phyloP scores from a whole-genome alignment of 2,113 vertebrate species.

The Eleginops maclovinus region DNA sequence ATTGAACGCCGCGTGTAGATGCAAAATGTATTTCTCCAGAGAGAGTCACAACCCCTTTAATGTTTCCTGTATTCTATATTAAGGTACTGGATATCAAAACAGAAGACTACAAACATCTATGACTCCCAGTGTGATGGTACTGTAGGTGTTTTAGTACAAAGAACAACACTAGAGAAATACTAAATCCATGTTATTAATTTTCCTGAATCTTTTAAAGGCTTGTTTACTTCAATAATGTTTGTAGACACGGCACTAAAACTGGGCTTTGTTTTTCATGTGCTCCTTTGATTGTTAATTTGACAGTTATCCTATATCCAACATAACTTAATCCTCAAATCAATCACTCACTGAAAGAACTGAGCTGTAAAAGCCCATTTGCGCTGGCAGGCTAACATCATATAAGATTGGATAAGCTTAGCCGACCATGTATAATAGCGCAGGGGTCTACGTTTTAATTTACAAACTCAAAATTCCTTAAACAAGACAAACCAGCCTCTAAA shows the following conservation, averaged over 20 bases:
- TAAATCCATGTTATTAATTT: slow-evolving; percentile 1
- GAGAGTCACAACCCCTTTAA: slow-evolving; percentile 50
- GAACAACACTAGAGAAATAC: slow-evolving; percentile 2
- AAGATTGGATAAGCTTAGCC: slow-evolving; percentile 5
- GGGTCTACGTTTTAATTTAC: too few species aligned
- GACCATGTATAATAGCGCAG: not conserved
- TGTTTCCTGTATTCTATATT: slow-evolving; percentile 55
- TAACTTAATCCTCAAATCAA: slow-evolving; percentile 26
- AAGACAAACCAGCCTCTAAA: not conserved
- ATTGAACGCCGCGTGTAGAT: slow-evolving; percentile 56
- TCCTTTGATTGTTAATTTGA: slow-evolving; percentile 12
- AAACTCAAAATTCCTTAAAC: too few species aligned
- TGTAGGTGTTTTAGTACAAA: slow-evolving; percentile 14
- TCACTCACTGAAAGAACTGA: not conserved
- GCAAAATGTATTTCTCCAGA: slow-evolving; percentile 62
- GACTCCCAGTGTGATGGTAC: slow-evolving; percentile 8
- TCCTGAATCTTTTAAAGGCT: not conserved
- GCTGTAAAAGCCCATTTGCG: not conserved
- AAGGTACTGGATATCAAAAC: slow-evolving; percentile 34
- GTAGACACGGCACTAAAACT: not conserved
- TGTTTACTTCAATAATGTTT: slow-evolving; percentile 13
- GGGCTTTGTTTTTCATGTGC: not conserved
- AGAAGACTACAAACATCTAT: not conserved
- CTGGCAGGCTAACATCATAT: not conserved
- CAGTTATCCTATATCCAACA: not conserved